These are phyloP conservation scores for Orthosia gracilis DNA, from an alignment of 2,888 invertebrate genomes.

Conservation along the genomic window DNA sequence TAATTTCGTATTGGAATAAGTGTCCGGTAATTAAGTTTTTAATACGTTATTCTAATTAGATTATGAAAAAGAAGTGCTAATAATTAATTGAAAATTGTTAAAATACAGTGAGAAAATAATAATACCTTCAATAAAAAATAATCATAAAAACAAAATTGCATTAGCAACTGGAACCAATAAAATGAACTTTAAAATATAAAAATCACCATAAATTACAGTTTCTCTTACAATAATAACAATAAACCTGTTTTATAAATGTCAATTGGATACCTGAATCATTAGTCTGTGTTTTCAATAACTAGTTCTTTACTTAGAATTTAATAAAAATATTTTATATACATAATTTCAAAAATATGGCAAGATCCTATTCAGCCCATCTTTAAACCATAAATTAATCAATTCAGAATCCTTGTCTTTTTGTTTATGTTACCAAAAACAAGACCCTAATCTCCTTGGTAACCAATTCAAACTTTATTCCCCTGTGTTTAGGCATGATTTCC, in stretches of 20 bases:
- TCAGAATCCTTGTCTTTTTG: constrained; percentile 47
- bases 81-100: background rate
- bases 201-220: background rate
- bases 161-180: background rate
- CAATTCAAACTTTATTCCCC: constrained; percentile 17
- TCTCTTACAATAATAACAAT: background rate
- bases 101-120: background rate
- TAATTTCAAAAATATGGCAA: background rate
- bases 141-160: background rate
- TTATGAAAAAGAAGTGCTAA: background rate
- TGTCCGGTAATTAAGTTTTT: background rate
- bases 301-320: background rate
- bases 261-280: background rate
- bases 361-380: constrained; percentile 26
- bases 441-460: background rate
- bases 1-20: constrained; percentile 12
- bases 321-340: background rate
- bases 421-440: constrained; percentile 48
- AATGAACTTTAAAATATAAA: background rate
- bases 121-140: background rate
- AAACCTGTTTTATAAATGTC: background rate
- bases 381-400: constrained; percentile 51
- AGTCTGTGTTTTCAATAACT: no score
- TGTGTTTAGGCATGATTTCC: constrained; percentile 8
- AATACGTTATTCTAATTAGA: background rate